phyloP scores from a whole-genome alignment of 1,140 invertebrate species.

The Drosophila azteca region DNA sequence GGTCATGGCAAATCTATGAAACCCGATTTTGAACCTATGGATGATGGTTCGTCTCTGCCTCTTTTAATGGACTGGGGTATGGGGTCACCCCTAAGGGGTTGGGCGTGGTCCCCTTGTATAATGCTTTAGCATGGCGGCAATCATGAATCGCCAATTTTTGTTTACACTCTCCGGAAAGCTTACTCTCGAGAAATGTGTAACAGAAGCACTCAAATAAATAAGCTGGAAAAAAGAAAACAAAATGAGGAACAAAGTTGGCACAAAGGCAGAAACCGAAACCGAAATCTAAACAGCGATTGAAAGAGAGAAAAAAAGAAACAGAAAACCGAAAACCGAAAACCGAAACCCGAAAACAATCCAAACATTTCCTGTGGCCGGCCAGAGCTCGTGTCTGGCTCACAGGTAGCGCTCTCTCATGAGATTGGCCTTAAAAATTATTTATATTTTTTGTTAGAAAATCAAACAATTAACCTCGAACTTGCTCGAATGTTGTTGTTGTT shows the following conservation, averaged over 20 bases:
- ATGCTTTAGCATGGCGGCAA: conserved; percentile 7
- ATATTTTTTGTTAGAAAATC: conserved; percentile 78
- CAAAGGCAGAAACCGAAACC: not conserved
- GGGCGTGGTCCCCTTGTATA: too few species aligned
- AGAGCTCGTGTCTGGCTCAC: conserved; percentile 4
- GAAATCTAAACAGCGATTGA: not conserved
- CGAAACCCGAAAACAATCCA: conserved; percentile 39
- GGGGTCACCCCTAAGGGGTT: too few species aligned
- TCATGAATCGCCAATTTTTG: conserved; percentile 17
- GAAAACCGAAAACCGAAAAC: not conserved
- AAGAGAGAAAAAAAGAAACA: not conserved
- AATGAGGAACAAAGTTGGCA: not conserved
- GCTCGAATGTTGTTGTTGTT: conserved; percentile 37
- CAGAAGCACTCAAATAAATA: not conserved
- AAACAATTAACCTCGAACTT: conserved; percentile 81
- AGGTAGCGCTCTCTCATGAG: conserved; percentile 59
- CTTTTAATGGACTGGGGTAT: too few species aligned
- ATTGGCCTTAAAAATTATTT: conserved; percentile 68
- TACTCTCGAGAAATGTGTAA: conserved; percentile 27
- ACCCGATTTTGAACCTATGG: too few species aligned
- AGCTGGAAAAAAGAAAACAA: too few species aligned
- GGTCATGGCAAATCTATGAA: too few species aligned
- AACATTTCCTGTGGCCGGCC: conserved; percentile 73
- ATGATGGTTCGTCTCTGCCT: too few species aligned
- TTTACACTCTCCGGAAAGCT: conserved; percentile 41